A percentile compares a stretch with the other conserved stretches of the same genome.
phyloP scores from a whole-genome alignment of 2,888 invertebrate species.

The Hirtodrosophila histrioides region DNA sequence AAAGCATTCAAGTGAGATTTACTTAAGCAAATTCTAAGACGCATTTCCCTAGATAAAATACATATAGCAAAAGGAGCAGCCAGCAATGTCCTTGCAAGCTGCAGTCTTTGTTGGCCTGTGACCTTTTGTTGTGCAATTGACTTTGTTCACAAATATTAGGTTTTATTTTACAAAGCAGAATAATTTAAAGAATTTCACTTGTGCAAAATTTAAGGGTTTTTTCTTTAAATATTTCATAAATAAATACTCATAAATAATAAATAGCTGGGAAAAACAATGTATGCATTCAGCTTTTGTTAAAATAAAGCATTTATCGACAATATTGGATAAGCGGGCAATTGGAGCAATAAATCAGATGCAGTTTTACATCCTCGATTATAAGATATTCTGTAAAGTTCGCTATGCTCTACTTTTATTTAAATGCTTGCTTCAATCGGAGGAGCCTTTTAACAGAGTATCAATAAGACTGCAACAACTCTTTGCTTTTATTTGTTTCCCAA shows the following conservation, averaged over 20 bases:
- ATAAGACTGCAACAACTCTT: too few relatives aligned
- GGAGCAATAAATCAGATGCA: constrained; percentile 42
- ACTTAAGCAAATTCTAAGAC: constrained; percentile 62
- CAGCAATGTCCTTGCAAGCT: constrained; percentile 28
- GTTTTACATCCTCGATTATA: background rate
- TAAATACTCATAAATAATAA: constrained; percentile 14
- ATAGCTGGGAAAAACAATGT: constrained; percentile 10
- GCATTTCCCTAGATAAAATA: constrained; percentile 41
- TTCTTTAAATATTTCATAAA: constrained; percentile 18
- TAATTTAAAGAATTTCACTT: constrained; percentile 30
- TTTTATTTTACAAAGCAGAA: constrained; percentile 32
- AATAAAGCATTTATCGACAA: constrained; percentile 52
- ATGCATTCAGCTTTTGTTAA: constrained; percentile 42
- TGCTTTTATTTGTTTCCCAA: too few relatives aligned
- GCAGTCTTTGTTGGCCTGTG: constrained; percentile 32
- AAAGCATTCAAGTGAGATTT: constrained; percentile 70
- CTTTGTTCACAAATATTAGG: constrained; percentile 20
- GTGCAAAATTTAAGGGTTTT: constrained; percentile 41
- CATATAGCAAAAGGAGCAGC: constrained; percentile 7
- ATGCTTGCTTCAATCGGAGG: too few relatives aligned
- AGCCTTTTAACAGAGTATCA: too few relatives aligned
- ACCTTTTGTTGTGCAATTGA: constrained; percentile 29
- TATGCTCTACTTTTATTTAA: background rate
- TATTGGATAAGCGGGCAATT: constrained; percentile 42
- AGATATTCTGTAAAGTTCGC: constrained; percentile 8